Percentiles rank a stretch among this genome's conserved stretches.
Conservation (phyloP, 2,888 invertebrate species). For the Melolontha melolontha region DNA sequence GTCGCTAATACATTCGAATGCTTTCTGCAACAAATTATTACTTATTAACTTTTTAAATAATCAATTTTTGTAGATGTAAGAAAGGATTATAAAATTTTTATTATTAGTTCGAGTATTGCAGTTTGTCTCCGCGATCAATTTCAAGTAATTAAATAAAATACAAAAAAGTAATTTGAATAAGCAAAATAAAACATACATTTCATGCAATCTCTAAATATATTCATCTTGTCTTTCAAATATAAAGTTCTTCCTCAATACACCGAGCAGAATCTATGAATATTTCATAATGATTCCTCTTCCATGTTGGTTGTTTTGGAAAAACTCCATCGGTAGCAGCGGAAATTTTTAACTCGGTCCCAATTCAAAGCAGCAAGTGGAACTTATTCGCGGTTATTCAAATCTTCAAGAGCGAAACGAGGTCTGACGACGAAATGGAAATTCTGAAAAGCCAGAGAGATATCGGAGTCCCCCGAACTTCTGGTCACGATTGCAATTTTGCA, state of each 20-base stretch:
- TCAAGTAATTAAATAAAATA: no score
- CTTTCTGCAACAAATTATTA: no score
- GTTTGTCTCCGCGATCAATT: no score
- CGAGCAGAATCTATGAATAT: constrained; percentile 27
- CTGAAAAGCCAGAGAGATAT: constrained; percentile 21
- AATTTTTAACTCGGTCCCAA: constrained; percentile 36
- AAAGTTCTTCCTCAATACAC: constrained; percentile 1
- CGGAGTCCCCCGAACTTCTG: constrained; percentile 46
- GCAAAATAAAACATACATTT: no score
- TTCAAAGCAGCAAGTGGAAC: constrained; percentile 31
- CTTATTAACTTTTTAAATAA: no score
- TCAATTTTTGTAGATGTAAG: no score
- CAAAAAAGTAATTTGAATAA: no score
- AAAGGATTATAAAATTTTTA: no score
- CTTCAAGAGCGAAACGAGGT: constrained; percentile 28
- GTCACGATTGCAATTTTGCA: constrained; percentile 62
- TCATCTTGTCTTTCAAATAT: no score
- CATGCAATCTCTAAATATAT: no score
- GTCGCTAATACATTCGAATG: no score
- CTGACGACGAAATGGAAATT: constrained; percentile 33
- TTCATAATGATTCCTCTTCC: constrained; percentile 29
- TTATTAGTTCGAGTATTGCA: no score
- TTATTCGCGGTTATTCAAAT: constrained; percentile 38
- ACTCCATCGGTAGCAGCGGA: constrained; percentile 1
- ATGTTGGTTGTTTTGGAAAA: constrained; percentile 20